phyloP scores from a whole-genome alignment of 2,113 vertebrate species.

The Dasypus novemcinctus region DNA sequence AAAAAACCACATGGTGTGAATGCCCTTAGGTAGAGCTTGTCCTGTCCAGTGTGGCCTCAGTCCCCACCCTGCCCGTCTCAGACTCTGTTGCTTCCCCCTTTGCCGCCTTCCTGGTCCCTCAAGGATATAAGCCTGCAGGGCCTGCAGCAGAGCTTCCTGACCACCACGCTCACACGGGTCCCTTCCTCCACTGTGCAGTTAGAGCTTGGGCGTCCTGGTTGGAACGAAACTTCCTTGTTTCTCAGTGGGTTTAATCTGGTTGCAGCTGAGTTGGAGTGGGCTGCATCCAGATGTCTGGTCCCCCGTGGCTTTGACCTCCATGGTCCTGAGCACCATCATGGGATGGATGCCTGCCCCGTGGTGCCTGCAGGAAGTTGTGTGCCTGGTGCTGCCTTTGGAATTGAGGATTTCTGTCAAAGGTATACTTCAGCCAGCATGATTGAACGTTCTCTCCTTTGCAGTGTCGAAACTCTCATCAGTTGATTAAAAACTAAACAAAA shows the following conservation, averaged over 20 bases:
- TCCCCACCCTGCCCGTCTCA: not conserved
- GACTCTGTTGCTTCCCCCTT: not conserved
- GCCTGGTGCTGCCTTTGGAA: not conserved
- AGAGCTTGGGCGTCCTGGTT: not conserved
- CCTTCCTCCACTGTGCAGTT: not conserved
- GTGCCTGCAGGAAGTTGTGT: not conserved
- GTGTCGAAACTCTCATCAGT: not conserved
- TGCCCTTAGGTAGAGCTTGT: not conserved
- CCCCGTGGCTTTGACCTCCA: fast-evolving
- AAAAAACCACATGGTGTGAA: no score
- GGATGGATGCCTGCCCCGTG: not conserved
- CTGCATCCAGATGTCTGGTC: not conserved
- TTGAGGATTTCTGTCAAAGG: not conserved
- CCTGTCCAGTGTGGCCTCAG: not conserved
- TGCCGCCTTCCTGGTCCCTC: not conserved
- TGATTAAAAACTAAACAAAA: slow-evolving; percentile 8
- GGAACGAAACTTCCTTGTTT: slow-evolving; percentile 10
- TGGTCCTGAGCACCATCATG: not conserved
- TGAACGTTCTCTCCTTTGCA: not conserved
- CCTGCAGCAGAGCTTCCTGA: not conserved
- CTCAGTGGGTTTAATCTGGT: not conserved
- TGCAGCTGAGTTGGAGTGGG: not conserved
- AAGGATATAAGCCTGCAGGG: not conserved
- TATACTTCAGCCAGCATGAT: not conserved
- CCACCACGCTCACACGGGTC: not conserved